These are phyloP conservation scores for Prinia subflava DNA, from an alignment of 2,113 vertebrate species.

Conservation along the genomic window DNA sequence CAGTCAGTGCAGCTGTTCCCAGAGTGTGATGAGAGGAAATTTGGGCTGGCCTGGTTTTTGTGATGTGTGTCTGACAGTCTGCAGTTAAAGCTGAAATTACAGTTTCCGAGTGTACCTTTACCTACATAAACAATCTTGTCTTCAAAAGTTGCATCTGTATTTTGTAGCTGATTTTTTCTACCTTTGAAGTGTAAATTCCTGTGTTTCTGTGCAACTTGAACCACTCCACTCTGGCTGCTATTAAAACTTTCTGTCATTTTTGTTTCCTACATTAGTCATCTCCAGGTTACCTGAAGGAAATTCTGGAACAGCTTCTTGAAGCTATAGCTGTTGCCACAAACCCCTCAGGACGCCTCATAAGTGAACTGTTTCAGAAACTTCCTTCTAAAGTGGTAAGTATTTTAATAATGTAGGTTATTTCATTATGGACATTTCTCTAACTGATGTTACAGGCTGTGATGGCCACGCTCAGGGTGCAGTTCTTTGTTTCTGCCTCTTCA, in stretches of 20 bases:
- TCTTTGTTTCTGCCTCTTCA: not conserved
- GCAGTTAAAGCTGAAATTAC: not conserved
- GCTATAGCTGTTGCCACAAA: conserved; percentile 87
- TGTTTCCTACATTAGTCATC: conserved; percentile 69
- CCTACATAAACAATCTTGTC: not conserved
- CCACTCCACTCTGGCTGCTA: not conserved
- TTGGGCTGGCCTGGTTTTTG: not conserved
- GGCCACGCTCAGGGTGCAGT: not conserved
- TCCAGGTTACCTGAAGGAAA: conserved; percentile 87
- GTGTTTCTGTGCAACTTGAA: not conserved
- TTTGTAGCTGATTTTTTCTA: not conserved
- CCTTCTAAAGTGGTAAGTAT: conserved; percentile 94
- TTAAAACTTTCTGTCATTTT: not conserved
- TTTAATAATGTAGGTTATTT: not conserved
- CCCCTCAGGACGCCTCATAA: conserved; percentile 88
- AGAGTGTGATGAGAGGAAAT: not conserved
- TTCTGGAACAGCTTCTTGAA: conserved; percentile 93
- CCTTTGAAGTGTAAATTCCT: not conserved
- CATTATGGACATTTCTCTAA: not conserved
- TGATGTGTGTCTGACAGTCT: not conserved
- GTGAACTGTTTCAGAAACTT: conserved; percentile 97
- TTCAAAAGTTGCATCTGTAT: not conserved
- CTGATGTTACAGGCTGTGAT: not conserved
- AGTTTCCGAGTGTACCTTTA: not conserved
- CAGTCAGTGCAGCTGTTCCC: not conserved